Evolutionary conservation across 2,797 vertebrate genomes (phyloP), one percentile per base, ranked within the genome.

Genomic region (Perodicticus potto): DNA sequence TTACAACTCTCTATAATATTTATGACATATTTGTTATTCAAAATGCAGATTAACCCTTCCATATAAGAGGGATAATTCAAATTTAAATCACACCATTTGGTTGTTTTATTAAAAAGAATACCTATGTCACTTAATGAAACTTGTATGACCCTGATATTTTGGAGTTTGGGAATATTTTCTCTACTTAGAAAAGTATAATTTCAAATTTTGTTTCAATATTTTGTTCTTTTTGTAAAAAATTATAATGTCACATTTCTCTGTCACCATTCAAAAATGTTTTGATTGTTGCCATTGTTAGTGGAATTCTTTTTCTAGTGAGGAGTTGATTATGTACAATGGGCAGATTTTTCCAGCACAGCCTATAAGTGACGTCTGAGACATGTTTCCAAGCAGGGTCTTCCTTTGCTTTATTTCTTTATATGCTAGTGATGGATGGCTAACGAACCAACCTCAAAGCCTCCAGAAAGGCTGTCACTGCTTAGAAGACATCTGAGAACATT

Each of bases 21-120:
- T 19, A 80, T 94, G 89, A 90, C 57, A 63, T 14, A 89, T 57
- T 78, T 70, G 3, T 70, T 86, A 55, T 53, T 96, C 45, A 72
- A 80, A 87, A 92, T 59, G 37, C 5, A 76, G 55, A 72, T 14
- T 29, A 4, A 1, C 9, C 11, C 16, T 92, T 96, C 25, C 32
- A 86, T 10, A 40, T 59, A 76, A 72, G 11, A 59, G 3, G 5
- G 0, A 57, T 61, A 65, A 91, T 49, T 57, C n/a, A 87, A 76
- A 83, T 83, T 67, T 57, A 77, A 69, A 86, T 80, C 1, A 82
- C 86, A 74, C 27, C 53, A 49, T 57, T 77, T 73, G 23, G 7
- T 55, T 67, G 20, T 53, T 81, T 57, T 43, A 78, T 70, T 55
- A 73, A 86, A 84, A 95, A 83, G 1, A 13, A 7, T 69, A 10